Base-by-base conservation (phyloP, 2,797 vertebrate species). In the Ciconia nigra region DNA sequence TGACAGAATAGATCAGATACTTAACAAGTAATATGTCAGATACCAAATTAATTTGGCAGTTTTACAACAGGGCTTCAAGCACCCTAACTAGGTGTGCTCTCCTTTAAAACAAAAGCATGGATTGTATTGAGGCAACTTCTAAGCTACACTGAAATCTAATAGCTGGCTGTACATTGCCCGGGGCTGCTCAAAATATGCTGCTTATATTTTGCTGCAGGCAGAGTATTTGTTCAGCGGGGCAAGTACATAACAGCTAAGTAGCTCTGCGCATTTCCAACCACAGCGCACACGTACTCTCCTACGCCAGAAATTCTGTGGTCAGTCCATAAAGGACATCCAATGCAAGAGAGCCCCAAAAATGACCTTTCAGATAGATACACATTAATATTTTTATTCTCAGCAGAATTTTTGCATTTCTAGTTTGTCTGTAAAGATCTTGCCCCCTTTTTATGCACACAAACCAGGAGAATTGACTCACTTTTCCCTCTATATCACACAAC, bases 1-100 rank as follows among this genome's bases (percentile, higher is more conserved):
- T 97, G 73, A 90, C 70, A 94, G 79, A 82, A 81, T 24, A 87
- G 52, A 95, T 91, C 63, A 81, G 54, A 87, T 41, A 55, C 46
- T 82, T 85, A 92, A 92, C 42, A 91, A 93, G 72, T 85, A 96
- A 25, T 47, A 61, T n/a, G 80, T 79, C 83, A 80, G 33, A 62
- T 37, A 72, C 11, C 86, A 95, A 95, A 91, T 80, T 91, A 52
- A 95, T 95, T 58, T 85, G 87, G 46, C 65, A 71, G 33, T 69
- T 91, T 90, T 55, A 86, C 49, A 89, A 15, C 15, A 28, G n/a
- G 57, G 46, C 39, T 92, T 91, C 78, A 93, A 82, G 29, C 20
- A 28, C 57, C 58, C n/a, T 89, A 89, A 78, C 71, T 61, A 90
- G 35, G 37, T 39, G 37, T 67, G 91, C 55, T 87, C 69, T 52